phyloP scores from a whole-genome alignment of 2,797 vertebrate species.

The Eulemur coronatus region DNA sequence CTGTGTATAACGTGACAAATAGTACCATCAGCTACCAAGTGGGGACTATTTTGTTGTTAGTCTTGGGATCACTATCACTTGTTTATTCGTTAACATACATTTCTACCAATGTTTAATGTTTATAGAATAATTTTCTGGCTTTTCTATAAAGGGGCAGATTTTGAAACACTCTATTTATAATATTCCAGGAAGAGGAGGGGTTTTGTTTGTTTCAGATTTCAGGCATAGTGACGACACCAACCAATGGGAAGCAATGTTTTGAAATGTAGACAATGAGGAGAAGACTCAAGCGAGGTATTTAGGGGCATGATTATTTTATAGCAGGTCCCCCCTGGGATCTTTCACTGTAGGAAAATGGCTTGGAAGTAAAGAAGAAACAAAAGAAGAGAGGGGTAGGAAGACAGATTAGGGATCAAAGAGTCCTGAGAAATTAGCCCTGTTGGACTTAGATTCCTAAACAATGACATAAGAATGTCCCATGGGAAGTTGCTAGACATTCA shows the following conservation, averaged over 20 bases:
- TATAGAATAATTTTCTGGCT: not conserved
- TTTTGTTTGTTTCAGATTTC: not conserved
- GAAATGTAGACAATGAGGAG: not conserved
- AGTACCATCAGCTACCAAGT: not conserved
- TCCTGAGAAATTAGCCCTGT: not conserved
- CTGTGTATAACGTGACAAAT: not conserved
- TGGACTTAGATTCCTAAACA: not conserved
- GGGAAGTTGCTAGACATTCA: not conserved
- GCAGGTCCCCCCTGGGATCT: not conserved
- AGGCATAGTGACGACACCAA: not conserved
- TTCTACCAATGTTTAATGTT: not conserved
- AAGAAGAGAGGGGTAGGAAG: not conserved
- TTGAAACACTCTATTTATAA: not conserved
- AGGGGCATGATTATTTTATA: not conserved
- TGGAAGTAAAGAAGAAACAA: not conserved
- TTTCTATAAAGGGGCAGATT: not conserved
- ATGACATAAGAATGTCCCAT: accelerated
- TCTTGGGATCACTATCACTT: too few species aligned
- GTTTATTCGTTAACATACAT: not conserved
- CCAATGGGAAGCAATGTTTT: not conserved
- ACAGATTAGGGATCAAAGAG: not conserved
- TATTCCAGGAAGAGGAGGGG: not conserved
- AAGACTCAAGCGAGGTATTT: not conserved
- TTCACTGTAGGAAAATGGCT: not conserved
- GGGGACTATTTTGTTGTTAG: not conserved